phyloP scores from a whole-genome alignment of 2,797 vertebrate species.

The Scarus forsteni region DNA sequence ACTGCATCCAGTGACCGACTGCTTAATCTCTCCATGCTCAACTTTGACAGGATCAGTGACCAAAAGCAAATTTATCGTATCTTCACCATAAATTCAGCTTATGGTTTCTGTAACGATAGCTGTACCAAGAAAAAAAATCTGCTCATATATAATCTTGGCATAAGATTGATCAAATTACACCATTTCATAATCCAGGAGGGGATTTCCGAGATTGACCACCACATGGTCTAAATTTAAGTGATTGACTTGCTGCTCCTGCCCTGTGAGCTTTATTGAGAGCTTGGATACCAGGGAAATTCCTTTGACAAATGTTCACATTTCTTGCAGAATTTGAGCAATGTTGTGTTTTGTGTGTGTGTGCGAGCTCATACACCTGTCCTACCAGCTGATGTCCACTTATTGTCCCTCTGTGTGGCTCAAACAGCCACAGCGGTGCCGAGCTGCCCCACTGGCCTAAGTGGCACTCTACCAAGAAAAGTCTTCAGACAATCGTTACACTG shows the following conservation, averaged over 20 bases:
- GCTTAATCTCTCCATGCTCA: constrained; percentile 44
- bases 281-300: background rate
- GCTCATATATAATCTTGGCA: background rate
- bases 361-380: constrained; percentile 71
- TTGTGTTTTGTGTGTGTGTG: constrained; percentile 27
- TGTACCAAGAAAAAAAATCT: background rate
- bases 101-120: background rate
- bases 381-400: constrained; percentile 71
- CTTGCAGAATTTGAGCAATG: constrained; percentile 10
- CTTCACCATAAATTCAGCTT: constrained; percentile 5
- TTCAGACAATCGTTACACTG: constrained; percentile 12
- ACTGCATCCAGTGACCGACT: constrained; percentile 61
- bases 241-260: constrained; percentile 49
- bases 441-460: constrained; percentile 57
- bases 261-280: constrained; percentile 43
- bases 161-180: constrained; percentile 24
- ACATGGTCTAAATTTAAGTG: constrained; percentile 54
- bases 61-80: background rate
- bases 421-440: constrained; percentile 51
- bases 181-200: constrained; percentile 23
- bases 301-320: background rate
- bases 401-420: constrained; percentile 43
- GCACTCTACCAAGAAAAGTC: constrained; percentile 18
- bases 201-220: constrained; percentile 44
- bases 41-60: constrained; percentile 30